Evolutionary conservation across 2,888 invertebrate species (phyloP).

Genomic region (Achlya flavicornis): DNA sequence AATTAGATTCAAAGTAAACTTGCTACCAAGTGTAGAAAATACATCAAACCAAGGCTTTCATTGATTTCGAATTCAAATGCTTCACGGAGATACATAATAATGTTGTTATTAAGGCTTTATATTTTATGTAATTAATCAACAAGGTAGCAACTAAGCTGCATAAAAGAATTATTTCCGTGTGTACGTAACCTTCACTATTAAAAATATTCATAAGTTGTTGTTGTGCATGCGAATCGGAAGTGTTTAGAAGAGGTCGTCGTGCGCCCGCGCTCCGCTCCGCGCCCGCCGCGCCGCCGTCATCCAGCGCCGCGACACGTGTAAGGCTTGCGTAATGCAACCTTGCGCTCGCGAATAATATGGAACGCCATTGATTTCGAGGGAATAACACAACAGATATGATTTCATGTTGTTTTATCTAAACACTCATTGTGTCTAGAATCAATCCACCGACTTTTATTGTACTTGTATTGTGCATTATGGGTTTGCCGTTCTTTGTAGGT

Average conservation of each 20-base stretch:
- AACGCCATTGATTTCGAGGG: conserved; percentile 39
- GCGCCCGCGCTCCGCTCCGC: conserved; percentile 27
- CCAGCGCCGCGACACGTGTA: conserved; percentile 64
- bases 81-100: conserved; percentile 2
- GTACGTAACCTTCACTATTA: conserved; percentile 68
- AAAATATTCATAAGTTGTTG: conserved; percentile 60
- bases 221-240: conserved; percentile 81
- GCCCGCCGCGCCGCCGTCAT: background rate
- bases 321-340: conserved; percentile 77
- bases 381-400: conserved; percentile 43
- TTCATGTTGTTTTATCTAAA: conserved; percentile 27
- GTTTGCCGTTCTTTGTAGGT: background rate
- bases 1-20: conserved; percentile 12
- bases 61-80: conserved; percentile 12
- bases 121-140: conserved; percentile 17
- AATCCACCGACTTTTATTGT: background rate
- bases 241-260: conserved; percentile 72
- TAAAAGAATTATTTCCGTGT: conserved; percentile 54
- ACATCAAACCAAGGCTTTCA: conserved; percentile 12
- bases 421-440: conserved; percentile 12
- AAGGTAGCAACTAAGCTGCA: conserved; percentile 24
- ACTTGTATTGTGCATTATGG: background rate
- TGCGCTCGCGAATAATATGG: conserved; percentile 76
- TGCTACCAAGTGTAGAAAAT: conserved; percentile 3
- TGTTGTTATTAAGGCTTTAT: conserved; percentile 6